A percentile compares a stretch with the other conserved stretches of the same genome.
Evolutionary conservation across 2,888 invertebrate species (phyloP).

Genomic region (Spilarctia lutea): DNA sequence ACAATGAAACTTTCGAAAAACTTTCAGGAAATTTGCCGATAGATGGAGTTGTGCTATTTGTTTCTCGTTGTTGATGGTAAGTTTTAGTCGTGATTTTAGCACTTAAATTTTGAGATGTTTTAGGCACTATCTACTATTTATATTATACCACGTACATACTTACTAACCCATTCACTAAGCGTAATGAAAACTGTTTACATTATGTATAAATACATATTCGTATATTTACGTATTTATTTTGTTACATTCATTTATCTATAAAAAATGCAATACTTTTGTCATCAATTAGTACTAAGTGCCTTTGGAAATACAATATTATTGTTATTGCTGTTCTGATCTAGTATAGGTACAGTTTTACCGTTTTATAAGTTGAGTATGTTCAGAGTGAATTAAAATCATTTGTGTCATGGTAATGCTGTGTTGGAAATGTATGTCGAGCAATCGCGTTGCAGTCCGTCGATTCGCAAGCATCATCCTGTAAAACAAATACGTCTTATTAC

Average conservation of each 20-base stretch:
- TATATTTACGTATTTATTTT: too few species aligned
- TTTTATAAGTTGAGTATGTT: background rate
- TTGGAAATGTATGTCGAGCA: conserved; percentile 6
- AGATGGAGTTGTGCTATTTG: conserved; percentile 7
- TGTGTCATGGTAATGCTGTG: conserved; percentile 5
- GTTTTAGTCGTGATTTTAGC: background rate
- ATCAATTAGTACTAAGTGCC: too few species aligned
- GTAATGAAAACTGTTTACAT: background rate
- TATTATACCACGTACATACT: too few species aligned
- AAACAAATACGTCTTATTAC: conserved; percentile 24
- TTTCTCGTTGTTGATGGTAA: background rate
- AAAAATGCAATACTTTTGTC: too few species aligned
- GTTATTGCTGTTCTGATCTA: background rate
- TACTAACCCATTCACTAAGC: too few species aligned
- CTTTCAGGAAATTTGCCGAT: background rate
- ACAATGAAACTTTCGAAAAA: too few species aligned
- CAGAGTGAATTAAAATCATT: background rate
- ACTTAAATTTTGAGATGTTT: too few species aligned
- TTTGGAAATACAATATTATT: too few species aligned
- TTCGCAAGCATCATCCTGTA: conserved; percentile 42
- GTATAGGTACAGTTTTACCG: background rate
- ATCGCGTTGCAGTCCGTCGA: conserved; percentile 33
- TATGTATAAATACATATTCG: too few species aligned
- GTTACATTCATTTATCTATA: too few species aligned
- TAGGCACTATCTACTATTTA: too few species aligned